Conservation (phyloP, 2,888 invertebrate genomes). For the Abrostola triplasia region DNA sequence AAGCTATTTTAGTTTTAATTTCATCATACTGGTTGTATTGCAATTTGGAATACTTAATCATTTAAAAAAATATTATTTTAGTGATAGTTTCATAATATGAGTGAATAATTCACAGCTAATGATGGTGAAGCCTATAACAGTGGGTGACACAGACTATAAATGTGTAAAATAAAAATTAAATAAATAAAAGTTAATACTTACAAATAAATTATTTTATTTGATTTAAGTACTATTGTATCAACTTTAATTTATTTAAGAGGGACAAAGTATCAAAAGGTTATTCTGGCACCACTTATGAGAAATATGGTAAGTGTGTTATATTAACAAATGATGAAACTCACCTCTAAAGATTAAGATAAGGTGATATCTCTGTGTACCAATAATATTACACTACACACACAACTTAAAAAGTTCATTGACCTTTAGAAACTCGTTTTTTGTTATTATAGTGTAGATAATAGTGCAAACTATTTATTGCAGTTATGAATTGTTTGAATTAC, state of each 20-base stretch:
- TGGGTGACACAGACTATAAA: background rate
- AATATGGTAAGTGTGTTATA: constrained; percentile 22
- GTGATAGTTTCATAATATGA: constrained; percentile 7
- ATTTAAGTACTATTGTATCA: too few species aligned
- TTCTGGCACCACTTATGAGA: constrained; percentile 3
- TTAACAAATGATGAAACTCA: constrained; percentile 48
- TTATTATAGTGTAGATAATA: constrained; percentile 9
- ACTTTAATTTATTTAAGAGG: constrained; percentile 7
- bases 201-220: too few species aligned
- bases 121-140: too few species aligned
- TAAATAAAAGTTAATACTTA: constrained; percentile 22
- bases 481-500: constrained; percentile 6
- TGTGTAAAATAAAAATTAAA: constrained; percentile 14
- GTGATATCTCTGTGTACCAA: constrained; percentile 48
- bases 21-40: too few species aligned
- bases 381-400: constrained; percentile 25
- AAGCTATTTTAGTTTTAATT: too few species aligned
- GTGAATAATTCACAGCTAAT: too few species aligned
- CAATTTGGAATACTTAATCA: too few species aligned
- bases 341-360: constrained; percentile 56
- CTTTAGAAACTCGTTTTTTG: constrained; percentile 41
- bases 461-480: constrained; percentile 15
- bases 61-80: background rate
- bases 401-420: constrained; percentile 47
- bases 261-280: too few species aligned